A percentile compares a stretch with the other conserved stretches of the same genome.
These are phyloP conservation scores for Mechanitis mazaeus DNA, from an alignment of 2,888 invertebrate species.

Conservation along the genomic window DNA sequence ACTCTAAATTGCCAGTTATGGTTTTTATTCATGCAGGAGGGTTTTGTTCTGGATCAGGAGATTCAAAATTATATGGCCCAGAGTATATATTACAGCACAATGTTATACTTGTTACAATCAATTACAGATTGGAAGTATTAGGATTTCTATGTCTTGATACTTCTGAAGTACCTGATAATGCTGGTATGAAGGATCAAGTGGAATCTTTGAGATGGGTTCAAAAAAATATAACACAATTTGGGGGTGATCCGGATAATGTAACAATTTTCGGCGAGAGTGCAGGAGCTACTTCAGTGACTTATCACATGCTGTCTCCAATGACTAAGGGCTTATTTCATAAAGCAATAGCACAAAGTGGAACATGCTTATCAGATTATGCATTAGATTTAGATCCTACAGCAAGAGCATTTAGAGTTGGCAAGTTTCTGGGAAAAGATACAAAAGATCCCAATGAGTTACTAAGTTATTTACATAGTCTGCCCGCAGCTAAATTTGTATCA, in stretches of 20 bases:
- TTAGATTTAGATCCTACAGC: conserved; percentile 28
- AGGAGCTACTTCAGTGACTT: conserved; percentile 48
- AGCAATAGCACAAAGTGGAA: conserved; percentile 50
- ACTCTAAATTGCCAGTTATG: conserved; percentile 48
- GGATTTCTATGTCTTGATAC: conserved; percentile 47
- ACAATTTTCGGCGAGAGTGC: conserved; percentile 55
- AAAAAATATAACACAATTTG: conserved; percentile 43
- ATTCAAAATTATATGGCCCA: conserved; percentile 45
- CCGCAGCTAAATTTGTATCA: conserved; percentile 33
- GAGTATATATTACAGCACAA: conserved; percentile 50
- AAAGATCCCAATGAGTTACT: conserved; percentile 33
- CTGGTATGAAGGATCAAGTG: conserved; percentile 52
- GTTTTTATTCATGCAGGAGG: conserved; percentile 57
- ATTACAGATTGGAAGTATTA: conserved; percentile 51
- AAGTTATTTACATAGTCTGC: conserved; percentile 33
- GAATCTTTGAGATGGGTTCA: conserved; percentile 45
- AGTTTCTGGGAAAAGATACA: conserved; percentile 35
- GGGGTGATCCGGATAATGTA: conserved; percentile 44
- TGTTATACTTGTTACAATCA: conserved; percentile 54
- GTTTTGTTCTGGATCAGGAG: conserved; percentile 45
- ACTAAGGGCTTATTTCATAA: conserved; percentile 48
- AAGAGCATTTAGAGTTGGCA: conserved; percentile 35
- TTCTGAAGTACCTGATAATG: conserved; percentile 51
- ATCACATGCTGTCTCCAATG: conserved; percentile 51
- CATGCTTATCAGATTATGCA: conserved; percentile 37